These are phyloP conservation scores for Scytalopus superciliaris DNA, from an alignment of 2,113 vertebrate genomes.

Conservation along the genomic window DNA sequence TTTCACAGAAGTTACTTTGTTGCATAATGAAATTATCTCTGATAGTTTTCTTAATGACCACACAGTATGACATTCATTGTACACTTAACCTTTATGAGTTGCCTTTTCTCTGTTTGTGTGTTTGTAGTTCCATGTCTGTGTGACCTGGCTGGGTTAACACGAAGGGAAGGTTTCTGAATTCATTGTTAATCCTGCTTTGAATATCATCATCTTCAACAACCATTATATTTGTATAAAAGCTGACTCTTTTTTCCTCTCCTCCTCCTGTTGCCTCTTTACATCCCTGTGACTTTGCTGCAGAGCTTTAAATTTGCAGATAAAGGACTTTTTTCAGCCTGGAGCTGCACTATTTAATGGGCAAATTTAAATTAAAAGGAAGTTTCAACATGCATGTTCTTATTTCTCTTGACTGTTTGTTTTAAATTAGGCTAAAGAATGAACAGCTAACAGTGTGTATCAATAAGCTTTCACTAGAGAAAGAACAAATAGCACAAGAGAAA, in stretches of 20 bases:
- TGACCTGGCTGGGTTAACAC: background rate
- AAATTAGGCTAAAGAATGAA: constrained; percentile 76
- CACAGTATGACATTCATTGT: background rate
- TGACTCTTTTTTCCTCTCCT: background rate
- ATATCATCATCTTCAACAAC: background rate
- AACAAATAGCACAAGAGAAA: constrained; percentile 70
- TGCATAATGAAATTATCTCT: background rate
- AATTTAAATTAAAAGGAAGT: background rate
- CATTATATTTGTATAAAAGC: background rate
- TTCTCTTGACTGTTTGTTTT: constrained; percentile 9
- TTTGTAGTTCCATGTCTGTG: background rate
- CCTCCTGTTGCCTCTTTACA: background rate
- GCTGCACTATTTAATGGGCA: no score
- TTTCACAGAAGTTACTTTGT: background rate
- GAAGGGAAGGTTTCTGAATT: background rate
- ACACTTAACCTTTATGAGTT: background rate
- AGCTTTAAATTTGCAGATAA: background rate
- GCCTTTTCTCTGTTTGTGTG: background rate
- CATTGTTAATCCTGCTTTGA: background rate
- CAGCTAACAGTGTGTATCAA: constrained; percentile 70
- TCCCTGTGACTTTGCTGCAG: background rate
- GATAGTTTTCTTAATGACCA: background rate
- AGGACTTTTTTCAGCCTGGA: background rate
- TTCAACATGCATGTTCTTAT: background rate
- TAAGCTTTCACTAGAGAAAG: constrained; percentile 80